Percentiles rank a stretch among this genome's conserved stretches.
Conservation (phyloP, 30 jellyfish, hydroid and myxozoan species). For the Clytia hemisphaerica region DNA sequence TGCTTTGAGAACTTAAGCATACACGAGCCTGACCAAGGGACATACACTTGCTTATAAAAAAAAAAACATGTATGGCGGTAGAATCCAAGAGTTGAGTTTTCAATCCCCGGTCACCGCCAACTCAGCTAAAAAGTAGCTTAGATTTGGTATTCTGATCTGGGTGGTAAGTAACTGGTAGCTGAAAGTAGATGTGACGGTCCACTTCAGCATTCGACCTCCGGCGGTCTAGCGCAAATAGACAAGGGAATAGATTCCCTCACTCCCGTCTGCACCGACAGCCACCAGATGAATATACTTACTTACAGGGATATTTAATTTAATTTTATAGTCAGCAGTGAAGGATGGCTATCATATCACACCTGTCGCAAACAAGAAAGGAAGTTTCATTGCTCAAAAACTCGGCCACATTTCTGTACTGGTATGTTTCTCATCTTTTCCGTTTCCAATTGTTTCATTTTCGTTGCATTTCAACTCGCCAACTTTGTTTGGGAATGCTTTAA, state of each 20-base stretch:
- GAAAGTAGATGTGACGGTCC: no score
- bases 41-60: no score
- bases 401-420: constrained; percentile 71
- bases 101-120: no score
- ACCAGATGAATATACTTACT: neutral
- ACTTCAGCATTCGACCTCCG: no score
- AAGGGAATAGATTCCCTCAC: neutral
- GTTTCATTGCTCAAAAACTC: constrained; percentile 79
- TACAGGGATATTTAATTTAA: neutral
- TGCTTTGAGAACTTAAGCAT: no score
- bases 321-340: constrained; percentile 57
- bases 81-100: no score
- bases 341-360: constrained; percentile 71
- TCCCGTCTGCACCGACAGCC: neutral
- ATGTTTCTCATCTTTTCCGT: neutral
- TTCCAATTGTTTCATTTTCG: neutral
- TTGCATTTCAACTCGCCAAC: neutral
- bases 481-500: neutral
- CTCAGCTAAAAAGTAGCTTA: no score
- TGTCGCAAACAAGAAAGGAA: constrained; percentile 28
- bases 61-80: no score
- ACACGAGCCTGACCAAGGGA: no score
- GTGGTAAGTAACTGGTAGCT: no score
- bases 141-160: no score
- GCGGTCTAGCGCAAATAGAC: no score